phyloP scores from a whole-genome alignment of 1,140 invertebrate species.

The Neodiprion fabricii region DNA sequence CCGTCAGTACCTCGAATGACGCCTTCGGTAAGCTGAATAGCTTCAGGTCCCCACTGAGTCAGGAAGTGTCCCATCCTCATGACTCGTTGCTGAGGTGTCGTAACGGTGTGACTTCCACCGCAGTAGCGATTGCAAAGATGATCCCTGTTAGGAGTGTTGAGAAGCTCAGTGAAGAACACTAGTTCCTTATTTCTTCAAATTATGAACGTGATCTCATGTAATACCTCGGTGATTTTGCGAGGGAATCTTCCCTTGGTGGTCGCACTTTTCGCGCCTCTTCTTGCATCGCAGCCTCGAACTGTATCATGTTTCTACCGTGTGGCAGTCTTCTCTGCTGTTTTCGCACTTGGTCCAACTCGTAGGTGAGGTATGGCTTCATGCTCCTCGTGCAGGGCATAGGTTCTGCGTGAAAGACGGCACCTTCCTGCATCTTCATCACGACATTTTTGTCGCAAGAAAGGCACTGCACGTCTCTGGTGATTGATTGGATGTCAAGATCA shows the following conservation, averaged over 20 bases:
- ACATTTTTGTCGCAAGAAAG: conserved; percentile 76
- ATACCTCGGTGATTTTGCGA: conserved; percentile 34
- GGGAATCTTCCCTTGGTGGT: conserved; percentile 19
- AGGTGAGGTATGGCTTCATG: conserved; percentile 71
- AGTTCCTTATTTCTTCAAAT: not conserved
- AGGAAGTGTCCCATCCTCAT: conserved; percentile 66
- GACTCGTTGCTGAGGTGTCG: conserved; percentile 70
- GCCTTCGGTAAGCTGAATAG: conserved; percentile 60
- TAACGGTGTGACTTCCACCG: conserved; percentile 74
- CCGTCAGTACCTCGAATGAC: conserved; percentile 63
- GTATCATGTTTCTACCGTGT: conserved; percentile 51
- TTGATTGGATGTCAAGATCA: conserved; percentile 18
- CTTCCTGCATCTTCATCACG: conserved; percentile 69
- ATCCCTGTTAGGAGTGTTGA: conserved; percentile 44
- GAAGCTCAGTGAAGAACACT: conserved; percentile 5
- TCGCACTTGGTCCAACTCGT: conserved; percentile 69
- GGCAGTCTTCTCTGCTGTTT: conserved; percentile 62
- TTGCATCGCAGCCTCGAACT: conserved; percentile 50
- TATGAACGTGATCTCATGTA: not conserved
- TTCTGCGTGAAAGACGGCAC: conserved; percentile 50
- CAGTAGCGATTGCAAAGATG: conserved; percentile 74
- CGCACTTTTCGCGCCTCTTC: conserved; percentile 34
- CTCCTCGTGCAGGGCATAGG: conserved; percentile 59
- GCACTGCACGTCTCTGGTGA: conserved; percentile 70
- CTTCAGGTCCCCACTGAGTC: conserved; percentile 67